phyloP scores from a whole-genome alignment of 2,888 invertebrate species.

The Zootermopsis nevadensis region DNA sequence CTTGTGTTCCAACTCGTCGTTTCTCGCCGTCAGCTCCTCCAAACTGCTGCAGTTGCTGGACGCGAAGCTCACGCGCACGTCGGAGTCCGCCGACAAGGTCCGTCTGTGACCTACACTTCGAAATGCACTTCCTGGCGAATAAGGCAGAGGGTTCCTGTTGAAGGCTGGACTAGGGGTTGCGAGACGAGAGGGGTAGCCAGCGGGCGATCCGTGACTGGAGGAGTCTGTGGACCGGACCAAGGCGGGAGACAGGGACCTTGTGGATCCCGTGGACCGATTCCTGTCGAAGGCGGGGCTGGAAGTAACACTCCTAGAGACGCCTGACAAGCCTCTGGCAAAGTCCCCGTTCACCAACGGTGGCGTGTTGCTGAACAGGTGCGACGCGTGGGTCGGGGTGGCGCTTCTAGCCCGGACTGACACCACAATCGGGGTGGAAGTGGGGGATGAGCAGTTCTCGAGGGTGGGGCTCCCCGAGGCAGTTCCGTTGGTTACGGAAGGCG shows the following conservation, averaged over 20 bases:
- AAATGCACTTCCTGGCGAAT: constrained; percentile 46
- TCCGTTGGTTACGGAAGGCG: constrained; percentile 20
- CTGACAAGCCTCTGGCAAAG: neutral
- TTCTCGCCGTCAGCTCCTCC: constrained; percentile 62
- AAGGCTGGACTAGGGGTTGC: constrained; percentile 67
- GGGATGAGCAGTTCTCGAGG: neutral
- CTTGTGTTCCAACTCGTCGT: constrained; percentile 61
- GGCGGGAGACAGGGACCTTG: neutral
- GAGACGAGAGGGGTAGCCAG: neutral
- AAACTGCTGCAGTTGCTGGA: constrained; percentile 61
- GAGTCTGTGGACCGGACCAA: neutral
- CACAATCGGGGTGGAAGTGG: neutral
- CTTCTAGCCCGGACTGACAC: constrained; percentile 4
- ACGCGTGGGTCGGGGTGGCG: constrained; percentile 25
- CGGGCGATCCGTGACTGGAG: neutral
- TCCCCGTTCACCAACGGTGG: neutral
- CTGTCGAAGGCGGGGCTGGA: constrained; percentile 41
- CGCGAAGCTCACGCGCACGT: constrained; percentile 56
- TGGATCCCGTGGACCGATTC: neutral
- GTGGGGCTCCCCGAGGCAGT: neutral
- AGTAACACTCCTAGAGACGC: constrained; percentile 27
- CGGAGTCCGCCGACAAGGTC: constrained; percentile 56
- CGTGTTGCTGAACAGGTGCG: neutral
- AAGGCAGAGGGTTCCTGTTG: constrained; percentile 64
- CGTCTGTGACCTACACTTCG: constrained; percentile 57